Percentiles rank a stretch among this genome's conserved stretches.
Evolutionary conservation across 2,797 vertebrate species (phyloP).

Genomic region (Ctenosaura bakeri): DNA sequence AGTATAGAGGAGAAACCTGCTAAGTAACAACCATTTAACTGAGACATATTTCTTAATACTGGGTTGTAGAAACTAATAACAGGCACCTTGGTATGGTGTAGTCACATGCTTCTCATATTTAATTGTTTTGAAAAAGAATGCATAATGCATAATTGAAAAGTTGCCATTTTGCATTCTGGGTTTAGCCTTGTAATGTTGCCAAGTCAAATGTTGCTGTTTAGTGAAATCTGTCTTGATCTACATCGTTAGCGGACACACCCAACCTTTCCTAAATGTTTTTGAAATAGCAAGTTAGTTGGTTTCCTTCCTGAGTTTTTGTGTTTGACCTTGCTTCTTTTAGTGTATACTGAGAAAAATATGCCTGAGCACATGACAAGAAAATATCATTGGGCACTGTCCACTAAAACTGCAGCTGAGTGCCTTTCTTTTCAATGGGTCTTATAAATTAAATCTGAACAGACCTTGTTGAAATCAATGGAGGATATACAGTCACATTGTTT

Average conservation of each 20-base stretch:
- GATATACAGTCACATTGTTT: not conserved
- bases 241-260: constrained; percentile 33
- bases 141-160: constrained; percentile 12
- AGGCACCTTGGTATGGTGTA: not conserved
- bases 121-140: not conserved
- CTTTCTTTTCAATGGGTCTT: not conserved
- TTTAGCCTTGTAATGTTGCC: constrained; percentile 24
- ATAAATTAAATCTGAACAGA: not conserved
- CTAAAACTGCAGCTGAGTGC: not conserved
- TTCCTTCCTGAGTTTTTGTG: constrained; percentile 30
- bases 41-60: not conserved
- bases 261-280: constrained; percentile 30
- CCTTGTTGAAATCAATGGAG: not conserved
- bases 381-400: not conserved
- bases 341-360: not conserved
- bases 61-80: not conserved
- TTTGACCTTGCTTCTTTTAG: constrained; percentile 7
- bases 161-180: not conserved
- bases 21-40: not conserved
- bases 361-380: not conserved
- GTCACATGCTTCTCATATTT: not conserved
- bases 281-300: constrained; percentile 29
- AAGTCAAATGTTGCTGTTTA: constrained; percentile 44
- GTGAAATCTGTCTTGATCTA: constrained; percentile 39
- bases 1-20: not conserved